Evolutionary conservation across 1,140 invertebrate species (phyloP).

Genomic region (Heliconius hermathena): DNA sequence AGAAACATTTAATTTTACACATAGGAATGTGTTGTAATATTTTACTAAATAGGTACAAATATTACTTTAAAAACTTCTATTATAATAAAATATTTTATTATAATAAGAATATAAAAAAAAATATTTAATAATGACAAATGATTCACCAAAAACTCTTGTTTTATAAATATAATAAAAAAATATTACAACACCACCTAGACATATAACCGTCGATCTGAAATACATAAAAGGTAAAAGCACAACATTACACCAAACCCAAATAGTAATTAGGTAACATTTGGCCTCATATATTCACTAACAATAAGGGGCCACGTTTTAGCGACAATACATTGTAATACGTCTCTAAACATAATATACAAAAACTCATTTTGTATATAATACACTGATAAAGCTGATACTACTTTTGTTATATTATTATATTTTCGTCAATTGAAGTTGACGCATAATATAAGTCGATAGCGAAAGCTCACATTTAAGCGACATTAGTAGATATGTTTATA

Average conservation of each 20-base stretch:
- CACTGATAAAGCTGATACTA: neutral
- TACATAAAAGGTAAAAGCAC: conserved; percentile 5
- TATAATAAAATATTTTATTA: neutral
- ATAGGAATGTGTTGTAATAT: neutral
- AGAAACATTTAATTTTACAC: neutral
- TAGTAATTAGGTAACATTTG: neutral
- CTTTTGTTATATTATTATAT: neutral
- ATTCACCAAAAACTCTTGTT: neutral
- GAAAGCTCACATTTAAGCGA: conserved; percentile 3
- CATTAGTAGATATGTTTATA: neutral
- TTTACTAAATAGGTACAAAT: neutral
- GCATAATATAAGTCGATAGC: neutral
- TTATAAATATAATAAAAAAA: neutral
- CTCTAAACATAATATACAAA: neutral
- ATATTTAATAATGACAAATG: neutral
- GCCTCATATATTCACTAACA: neutral
- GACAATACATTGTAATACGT: neutral
- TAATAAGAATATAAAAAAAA: neutral
- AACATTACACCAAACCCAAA: neutral
- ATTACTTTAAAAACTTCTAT: neutral
- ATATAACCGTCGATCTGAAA: conserved; percentile 1
- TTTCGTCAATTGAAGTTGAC: neutral
- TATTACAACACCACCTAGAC: neutral
- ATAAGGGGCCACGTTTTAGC: neutral
- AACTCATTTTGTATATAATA: neutral